Evolutionary conservation across 2,113 vertebrate species (phyloP), one percentile per base, ranked within the genome.

Genomic region (Tympanuchus pallidicinctus): DNA sequence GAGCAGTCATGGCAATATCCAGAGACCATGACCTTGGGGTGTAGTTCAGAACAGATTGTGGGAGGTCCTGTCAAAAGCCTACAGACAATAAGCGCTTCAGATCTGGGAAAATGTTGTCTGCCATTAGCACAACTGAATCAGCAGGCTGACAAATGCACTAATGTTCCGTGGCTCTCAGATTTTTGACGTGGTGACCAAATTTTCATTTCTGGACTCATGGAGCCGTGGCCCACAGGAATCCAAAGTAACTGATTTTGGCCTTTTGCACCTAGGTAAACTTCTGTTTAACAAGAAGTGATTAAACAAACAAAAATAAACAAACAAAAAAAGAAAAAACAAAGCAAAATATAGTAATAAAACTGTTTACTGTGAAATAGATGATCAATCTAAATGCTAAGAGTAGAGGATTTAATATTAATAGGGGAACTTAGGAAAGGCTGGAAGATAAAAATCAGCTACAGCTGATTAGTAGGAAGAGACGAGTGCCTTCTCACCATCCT

Each of bases 391-490:
- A 82, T 61, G 52, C n/a, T 82, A 86, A 56, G 21, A 69, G 52
- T 36, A 81, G 10, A 3, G 4, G 16, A 69, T 82, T 87, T 77
- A 88, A 65, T 74, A 86, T 73, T 56, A 82, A 60, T 30, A 34
- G 1, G 12, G 32, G 74, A 81, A 69, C 42, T 83, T 74, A 80
- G 54, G 71, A 91, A 84, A 92, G 32, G 13, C 38, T 81, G 56
- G 22, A 52, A 92, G 28, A 71, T 63, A 64, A 80, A 91, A 93
- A 76, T 50, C 63, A 87, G 50, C 57, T 86, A 81, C 83, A 85
- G 73, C 40, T 91, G 65, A 92, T 70, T 60, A 75, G 72, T 60
- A 92, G 78, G 69, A 94, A 96, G 81, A 89, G 76, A 11, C 19
- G 73, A 93, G 65, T 42, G 13, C 42, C 67, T 86, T 72, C 43